These are phyloP conservation scores for Amazona guildingii DNA, from an alignment of 2,113 vertebrate species.

Conservation along the genomic window DNA sequence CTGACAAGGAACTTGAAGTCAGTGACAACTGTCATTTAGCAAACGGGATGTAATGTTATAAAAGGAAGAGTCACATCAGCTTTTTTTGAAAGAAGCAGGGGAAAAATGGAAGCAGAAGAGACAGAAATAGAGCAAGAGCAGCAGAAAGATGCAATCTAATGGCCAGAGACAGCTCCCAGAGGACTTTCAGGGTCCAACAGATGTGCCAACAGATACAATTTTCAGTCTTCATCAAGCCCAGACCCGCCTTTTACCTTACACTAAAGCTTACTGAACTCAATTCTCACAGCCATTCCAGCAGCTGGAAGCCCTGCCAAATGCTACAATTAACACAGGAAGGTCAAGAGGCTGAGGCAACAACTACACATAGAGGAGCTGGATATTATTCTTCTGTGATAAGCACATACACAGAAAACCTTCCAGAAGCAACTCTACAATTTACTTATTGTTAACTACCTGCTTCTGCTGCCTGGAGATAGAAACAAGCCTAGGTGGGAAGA, in stretches of 20 bases:
- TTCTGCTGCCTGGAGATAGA: background rate
- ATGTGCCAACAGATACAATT: background rate
- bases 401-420: background rate
- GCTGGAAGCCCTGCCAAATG: background rate
- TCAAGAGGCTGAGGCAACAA: background rate
- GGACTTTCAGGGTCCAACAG: background rate
- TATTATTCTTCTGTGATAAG: background rate
- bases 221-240: background rate
- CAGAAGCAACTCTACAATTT: background rate
- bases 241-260: background rate
- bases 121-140: slow-evolving; percentile 17
- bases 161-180: background rate
- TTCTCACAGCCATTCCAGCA: background rate
- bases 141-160: slow-evolving; percentile 8
- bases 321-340: background rate
- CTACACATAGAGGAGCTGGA: background rate
- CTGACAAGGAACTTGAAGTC: background rate
- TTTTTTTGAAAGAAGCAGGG: background rate
- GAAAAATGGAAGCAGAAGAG: background rate
- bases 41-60: background rate
- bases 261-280: background rate
- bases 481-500: background rate
- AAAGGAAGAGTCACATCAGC: background rate
- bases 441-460: background rate
- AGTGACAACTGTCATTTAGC: slow-evolving; percentile 8